phyloP scores from a whole-genome alignment of 1,140 invertebrate species.

The Aphaenogaster rudis region DNA sequence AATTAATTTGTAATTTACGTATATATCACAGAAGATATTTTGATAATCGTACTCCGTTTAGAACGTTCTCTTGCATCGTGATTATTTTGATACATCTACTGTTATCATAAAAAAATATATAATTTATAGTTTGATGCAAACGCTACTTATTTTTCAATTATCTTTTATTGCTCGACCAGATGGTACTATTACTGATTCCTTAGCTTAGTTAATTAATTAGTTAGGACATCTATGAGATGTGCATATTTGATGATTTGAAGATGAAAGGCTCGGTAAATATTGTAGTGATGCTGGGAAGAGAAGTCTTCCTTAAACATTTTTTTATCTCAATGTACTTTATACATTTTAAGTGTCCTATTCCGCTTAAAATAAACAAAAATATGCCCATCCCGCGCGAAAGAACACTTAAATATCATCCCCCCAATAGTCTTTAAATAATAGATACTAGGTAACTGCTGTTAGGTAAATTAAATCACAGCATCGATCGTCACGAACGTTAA shows the following conservation, averaged over 20 bases:
- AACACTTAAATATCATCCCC: background rate
- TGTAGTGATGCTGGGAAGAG: background rate
- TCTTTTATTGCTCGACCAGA: background rate
- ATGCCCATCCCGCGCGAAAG: background rate
- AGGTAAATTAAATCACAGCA: slow-evolving; percentile 42
- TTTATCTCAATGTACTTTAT: background rate
- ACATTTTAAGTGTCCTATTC: slow-evolving; percentile 15
- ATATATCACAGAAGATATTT: background rate
- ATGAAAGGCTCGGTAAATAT: slow-evolving; percentile 17
- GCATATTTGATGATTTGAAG: slow-evolving; percentile 6
- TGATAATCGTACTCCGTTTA: background rate
- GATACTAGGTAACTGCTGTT: slow-evolving; percentile 9
- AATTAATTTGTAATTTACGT: slow-evolving; percentile 78
- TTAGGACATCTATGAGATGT: background rate
- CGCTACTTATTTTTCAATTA: background rate
- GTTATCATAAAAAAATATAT: background rate
- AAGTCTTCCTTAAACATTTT: slow-evolving; percentile 17
- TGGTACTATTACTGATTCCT: background rate
- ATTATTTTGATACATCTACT: background rate
- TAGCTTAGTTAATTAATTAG: background rate
- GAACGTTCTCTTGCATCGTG: background rate
- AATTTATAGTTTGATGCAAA: background rate
- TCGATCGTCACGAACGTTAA: slow-evolving; percentile 40
- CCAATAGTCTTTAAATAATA: slow-evolving; percentile 7
- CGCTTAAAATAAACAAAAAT: background rate